These are phyloP conservation scores for Acrocyrtus sp. DNA, from an alignment of 2,888 invertebrate species.

Conservation along the genomic window DNA sequence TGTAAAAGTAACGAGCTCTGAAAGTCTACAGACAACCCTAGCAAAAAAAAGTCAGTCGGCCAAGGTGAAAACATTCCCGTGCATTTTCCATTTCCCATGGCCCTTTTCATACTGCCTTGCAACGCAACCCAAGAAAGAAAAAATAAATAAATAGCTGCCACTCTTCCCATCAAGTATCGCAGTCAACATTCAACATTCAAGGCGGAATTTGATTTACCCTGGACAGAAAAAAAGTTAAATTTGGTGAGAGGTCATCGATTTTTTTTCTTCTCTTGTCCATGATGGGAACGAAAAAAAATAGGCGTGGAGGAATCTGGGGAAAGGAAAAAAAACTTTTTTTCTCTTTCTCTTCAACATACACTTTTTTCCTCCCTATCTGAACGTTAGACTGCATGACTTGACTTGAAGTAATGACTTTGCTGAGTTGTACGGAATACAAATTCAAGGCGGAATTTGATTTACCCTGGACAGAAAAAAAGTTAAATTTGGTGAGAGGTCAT, in stretches of 20 bases:
- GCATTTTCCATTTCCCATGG: neutral
- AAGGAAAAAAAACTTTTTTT: neutral
- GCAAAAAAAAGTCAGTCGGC: slow-evolving; percentile 34
- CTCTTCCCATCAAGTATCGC: neutral
- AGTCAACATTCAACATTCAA: too few species aligned
- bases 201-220: neutral
- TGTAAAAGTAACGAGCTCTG: neutral
- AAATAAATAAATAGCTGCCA: neutral
- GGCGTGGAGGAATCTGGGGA: neutral
- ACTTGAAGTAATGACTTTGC: slow-evolving; percentile 18
- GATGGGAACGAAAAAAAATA: neutral
- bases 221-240: neutral
- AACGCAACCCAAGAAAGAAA: neutral
- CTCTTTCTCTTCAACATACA: slow-evolving; percentile 7
- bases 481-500: slow-evolving; percentile 18
- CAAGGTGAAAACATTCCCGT: slow-evolving; percentile 22
- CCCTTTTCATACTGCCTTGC: too few species aligned
- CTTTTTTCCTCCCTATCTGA: slow-evolving; percentile 4
- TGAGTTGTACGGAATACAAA: slow-evolving; percentile 17
- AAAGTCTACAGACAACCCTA: neutral
- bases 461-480: neutral
- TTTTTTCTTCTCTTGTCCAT: slow-evolving; percentile 9
- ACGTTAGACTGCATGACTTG: slow-evolving; percentile 37
- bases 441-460: neutral
- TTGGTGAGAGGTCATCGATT: slow-evolving; percentile 22